Base-by-base conservation (phyloP, 2,888 invertebrate species). In the Xylophagus ater region DNA sequence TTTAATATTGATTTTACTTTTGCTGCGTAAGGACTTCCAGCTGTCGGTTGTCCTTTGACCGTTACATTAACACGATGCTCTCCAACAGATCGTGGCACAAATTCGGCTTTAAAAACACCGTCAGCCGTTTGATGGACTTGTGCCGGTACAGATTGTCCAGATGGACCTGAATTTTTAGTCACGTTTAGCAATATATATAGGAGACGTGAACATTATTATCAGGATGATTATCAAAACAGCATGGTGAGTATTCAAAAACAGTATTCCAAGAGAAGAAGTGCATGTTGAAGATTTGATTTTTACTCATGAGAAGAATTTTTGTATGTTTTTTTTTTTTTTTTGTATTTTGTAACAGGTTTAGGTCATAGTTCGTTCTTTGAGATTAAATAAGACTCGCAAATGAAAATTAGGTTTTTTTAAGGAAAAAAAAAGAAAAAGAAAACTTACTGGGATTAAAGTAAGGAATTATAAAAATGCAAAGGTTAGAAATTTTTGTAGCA, bases 21-120 rank as follows among this genome's bases (percentile, higher is more conserved):
- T 52, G 90, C 84, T 51, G 86, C 82, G 65, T 93, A 94, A 4
- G 94, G 94, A 58, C 90, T 92, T 32, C 93, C 93, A 15, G 82
- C 81, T 44, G 92, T 84, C 9, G 89, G 81, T 53, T 76, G 65
- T 47, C 82, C 81, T 58, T 79, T 82, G 45, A 88, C 85, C 43
- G 79, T 80, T 45, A 93, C 87, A 53, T 86, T 81, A 46, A 94
- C 83, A 44, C 84, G 76, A 64, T 94, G 92, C 56, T 92, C 89
- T 31, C 93, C 93, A 43, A 93, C 92, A 34, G 85, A 80, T 51
- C 82, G 71, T 9, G 94, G 93, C 45, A 83, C 82, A 64, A 94
- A 96, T 63, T 94, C 89, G 3, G 93, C 90, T 47, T 81, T 78
- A 68, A 87, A 88, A 46, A 80, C 78, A 34, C 81, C 83, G 46